These are phyloP conservation scores for Stenchaetothrips biformis DNA, from an alignment of 2,888 invertebrate genomes.

Conservation along the genomic window DNA sequence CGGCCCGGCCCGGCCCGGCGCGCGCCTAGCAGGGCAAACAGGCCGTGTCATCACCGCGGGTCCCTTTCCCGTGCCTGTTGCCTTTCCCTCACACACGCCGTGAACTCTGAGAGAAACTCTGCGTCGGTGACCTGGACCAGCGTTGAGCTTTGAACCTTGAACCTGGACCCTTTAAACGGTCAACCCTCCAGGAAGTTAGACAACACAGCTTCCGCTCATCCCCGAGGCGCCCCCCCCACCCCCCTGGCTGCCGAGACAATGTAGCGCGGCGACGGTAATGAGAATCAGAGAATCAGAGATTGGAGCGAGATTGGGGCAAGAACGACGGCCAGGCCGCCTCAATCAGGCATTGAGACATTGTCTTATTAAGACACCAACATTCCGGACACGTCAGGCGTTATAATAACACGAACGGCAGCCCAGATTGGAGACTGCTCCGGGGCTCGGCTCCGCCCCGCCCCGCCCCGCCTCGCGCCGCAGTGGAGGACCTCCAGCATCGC, in stretches of 20 bases:
- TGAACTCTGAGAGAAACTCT: too few relatives aligned
- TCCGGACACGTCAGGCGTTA: slow-evolving; percentile 24
- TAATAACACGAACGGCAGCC: slow-evolving; percentile 21
- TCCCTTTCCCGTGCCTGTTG: too few relatives aligned
- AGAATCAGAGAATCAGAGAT: slow-evolving; percentile 15
- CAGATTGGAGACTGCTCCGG: not conserved
- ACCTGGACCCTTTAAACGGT: too few relatives aligned
- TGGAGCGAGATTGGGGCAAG: not conserved
- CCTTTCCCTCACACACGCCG: too few relatives aligned
- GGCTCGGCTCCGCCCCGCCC: not conserved
- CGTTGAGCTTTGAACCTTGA: too few relatives aligned
- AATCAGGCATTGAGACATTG: slow-evolving; percentile 24
- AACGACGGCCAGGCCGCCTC: not conserved
- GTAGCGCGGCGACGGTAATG: not conserved
- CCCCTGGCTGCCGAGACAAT: not conserved
- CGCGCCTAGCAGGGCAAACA: too few relatives aligned
- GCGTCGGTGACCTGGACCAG: too few relatives aligned
- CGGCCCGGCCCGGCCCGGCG: too few relatives aligned
- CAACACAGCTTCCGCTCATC: not conserved
- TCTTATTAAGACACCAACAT: slow-evolving; percentile 23
- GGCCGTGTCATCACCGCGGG: too few relatives aligned
- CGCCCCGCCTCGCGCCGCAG: not conserved
- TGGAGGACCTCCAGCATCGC: slow-evolving; percentile 4
- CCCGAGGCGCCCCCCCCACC: not conserved
- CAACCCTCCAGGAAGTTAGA: not conserved